These are phyloP conservation scores for Aegithalos caudatus DNA, from an alignment of 2,113 vertebrate species.

Conservation along the genomic window DNA sequence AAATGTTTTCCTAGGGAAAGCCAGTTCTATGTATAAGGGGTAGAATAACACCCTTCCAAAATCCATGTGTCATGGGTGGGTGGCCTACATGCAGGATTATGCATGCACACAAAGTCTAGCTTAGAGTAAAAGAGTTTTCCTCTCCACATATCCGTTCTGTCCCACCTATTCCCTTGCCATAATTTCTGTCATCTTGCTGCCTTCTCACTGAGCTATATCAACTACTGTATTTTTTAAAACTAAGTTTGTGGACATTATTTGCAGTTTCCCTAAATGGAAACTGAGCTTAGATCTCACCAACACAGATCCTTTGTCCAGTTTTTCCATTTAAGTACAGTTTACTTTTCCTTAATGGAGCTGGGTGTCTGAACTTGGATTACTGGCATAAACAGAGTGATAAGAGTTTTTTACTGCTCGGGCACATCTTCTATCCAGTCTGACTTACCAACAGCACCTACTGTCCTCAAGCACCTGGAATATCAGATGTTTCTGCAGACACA, in stretches of 20 bases:
- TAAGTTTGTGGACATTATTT: neutral
- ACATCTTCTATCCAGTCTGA: neutral
- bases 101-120: neutral
- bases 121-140: neutral
- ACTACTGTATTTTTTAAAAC: neutral
- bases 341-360: neutral
- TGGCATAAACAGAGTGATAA: neutral
- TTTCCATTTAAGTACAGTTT: neutral
- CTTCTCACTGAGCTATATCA: neutral
- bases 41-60: slow-evolving; percentile 52
- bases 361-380: neutral
- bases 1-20: slow-evolving; percentile 54
- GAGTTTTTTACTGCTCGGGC: neutral
- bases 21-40: slow-evolving; percentile 11
- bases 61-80: slow-evolving; percentile 3
- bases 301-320: neutral
- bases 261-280: neutral
- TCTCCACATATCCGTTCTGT: neutral
- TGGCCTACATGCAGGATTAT: slow-evolving; percentile 15
- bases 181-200: neutral
- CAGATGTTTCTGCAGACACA: neutral
- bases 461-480: neutral
- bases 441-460: neutral
- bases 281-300: neutral
- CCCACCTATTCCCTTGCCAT: neutral